Percentiles rank a stretch among this genome's conserved stretches.
Evolutionary conservation across 2,888 invertebrate genomes (phyloP).

Genomic region (Andrena hattorfiana): DNA sequence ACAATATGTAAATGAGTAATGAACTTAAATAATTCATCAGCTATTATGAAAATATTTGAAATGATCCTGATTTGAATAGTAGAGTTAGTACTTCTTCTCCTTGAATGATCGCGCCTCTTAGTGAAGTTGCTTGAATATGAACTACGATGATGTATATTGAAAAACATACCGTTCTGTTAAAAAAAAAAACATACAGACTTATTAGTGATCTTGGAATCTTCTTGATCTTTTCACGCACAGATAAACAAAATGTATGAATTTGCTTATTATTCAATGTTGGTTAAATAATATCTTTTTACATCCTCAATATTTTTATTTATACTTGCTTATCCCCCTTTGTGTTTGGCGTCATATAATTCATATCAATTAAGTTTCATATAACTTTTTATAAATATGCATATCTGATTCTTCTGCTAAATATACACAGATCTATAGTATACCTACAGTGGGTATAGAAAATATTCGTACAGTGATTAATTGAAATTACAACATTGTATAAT

Average conservation of each 20-base stretch:
- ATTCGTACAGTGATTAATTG: too few species aligned
- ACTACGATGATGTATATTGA: background rate
- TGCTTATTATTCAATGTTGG: background rate
- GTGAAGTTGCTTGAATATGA: background rate
- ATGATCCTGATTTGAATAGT: background rate
- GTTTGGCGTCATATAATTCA: background rate
- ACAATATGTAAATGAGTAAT: too few species aligned
- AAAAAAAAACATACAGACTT: background rate
- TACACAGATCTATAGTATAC: too few species aligned
- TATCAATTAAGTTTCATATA: background rate
- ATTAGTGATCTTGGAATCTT: background rate
- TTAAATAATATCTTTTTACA: background rate
- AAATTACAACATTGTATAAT: too few species aligned
- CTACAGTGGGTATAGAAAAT: too few species aligned
- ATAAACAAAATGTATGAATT: background rate
- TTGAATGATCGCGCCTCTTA: background rate
- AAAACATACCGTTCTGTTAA: background rate
- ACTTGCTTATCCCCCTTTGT: too few species aligned
- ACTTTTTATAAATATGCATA: background rate
- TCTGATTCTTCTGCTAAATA: too few species aligned
- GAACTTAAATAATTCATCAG: background rate
- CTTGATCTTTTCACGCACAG: background rate
- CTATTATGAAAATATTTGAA: background rate
- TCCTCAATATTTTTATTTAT: background rate
- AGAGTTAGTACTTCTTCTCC: background rate